Base-by-base conservation (phyloP, 2,113 vertebrate species). In the Anhinga anhinga region DNA sequence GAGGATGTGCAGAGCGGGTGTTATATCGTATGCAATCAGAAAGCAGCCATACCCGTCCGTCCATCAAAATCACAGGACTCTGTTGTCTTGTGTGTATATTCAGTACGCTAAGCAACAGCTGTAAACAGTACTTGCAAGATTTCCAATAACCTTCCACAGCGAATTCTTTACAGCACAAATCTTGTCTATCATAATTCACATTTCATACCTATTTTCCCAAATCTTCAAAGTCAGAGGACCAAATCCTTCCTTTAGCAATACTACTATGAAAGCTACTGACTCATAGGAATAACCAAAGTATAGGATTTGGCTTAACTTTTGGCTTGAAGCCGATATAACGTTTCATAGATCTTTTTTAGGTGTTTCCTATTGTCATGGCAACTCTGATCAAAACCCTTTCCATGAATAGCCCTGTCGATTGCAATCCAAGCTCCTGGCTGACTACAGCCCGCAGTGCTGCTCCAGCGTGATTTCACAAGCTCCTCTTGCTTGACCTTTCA, bases 291-390 rank as follows among this genome's bases (percentile, higher is more conserved):
- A 96, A 95, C 83, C 49, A 65, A 55, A 72, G 80, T 7, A 5
- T 63, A 66, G 83, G 74, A 93, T 91, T 96, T 91, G 71, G 53
- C 78, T 94, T 92, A 86, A 78, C 67, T 63, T 91, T 97, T 98
- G 96, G 89, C 90, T 94, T 59, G 70, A 76, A 10, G 95, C 95
- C 45, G 3, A 96, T 78, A 65, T 82, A 94, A 92, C 76, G 70
- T 96, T 96, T 97, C 97, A 98, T 96, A 98, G 97, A 97, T 96
- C 96, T 94, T 96, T 98, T 97, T 97, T 95, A 96, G 97, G 96
- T 97, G 96, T 97, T 98, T 98, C 85, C 93, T 86, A 97, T 93
- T 96, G 96, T 97, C 97, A 98, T 98, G 93, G 97, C 91, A 98
- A 98, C 97, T 61, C 91, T 72, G 93, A 98, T 97, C 97, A 98